phyloP scores from a whole-genome alignment of 2,888 invertebrate species.

The Apamea sordens region DNA sequence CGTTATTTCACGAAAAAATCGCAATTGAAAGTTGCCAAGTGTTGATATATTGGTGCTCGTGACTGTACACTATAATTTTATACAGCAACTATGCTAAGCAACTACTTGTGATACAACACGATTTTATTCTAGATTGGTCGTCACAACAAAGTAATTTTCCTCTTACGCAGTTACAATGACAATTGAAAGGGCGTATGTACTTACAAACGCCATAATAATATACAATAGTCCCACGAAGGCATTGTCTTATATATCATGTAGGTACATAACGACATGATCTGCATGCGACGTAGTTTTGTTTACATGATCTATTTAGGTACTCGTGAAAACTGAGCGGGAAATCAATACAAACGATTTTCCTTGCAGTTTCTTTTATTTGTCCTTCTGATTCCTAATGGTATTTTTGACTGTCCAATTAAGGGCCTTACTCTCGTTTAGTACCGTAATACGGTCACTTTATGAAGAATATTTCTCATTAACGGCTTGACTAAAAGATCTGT shows the following conservation, averaged over 20 bases:
- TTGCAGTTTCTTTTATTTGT: neutral
- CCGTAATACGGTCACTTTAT: too few species aligned
- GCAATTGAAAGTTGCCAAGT: too few species aligned
- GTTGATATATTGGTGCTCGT: too few species aligned
- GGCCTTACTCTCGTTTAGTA: too few species aligned
- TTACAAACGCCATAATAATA: constrained; percentile 17
- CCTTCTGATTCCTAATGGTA: neutral
- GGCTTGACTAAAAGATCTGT: too few species aligned
- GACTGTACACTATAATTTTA: neutral
- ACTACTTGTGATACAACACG: constrained; percentile 23
- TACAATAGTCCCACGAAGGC: constrained; percentile 44
- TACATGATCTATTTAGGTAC: constrained; percentile 5
- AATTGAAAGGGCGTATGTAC: constrained; percentile 51
- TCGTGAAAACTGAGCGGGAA: neutral
- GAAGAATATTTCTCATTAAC: too few species aligned
- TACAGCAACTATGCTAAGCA: neutral
- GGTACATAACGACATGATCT: neutral
- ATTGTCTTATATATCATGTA: constrained; percentile 2
- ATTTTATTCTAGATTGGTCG: constrained; percentile 52
- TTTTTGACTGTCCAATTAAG: neutral
- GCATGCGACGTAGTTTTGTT: constrained; percentile 1
- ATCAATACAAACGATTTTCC: neutral
- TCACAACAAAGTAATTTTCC: constrained; percentile 61
- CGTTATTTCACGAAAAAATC: too few species aligned
- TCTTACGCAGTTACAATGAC: constrained; percentile 51